Percentiles rank a stretch among this genome's conserved stretches.
These are phyloP conservation scores for Crenichthys baileyi DNA, from an alignment of 2,797 vertebrate species.

Conservation along the genomic window DNA sequence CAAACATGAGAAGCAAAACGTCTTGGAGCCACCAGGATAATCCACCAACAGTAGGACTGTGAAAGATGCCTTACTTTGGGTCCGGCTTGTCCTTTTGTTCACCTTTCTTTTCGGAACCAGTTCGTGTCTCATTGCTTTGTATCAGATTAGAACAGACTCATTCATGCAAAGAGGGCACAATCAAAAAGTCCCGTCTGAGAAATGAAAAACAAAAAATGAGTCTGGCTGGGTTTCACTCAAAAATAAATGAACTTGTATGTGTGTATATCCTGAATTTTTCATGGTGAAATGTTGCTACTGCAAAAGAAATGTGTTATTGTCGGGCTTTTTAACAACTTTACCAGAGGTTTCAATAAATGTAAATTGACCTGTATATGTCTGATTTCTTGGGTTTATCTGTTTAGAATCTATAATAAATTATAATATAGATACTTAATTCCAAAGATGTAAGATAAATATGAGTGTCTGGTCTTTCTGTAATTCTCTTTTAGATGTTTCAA, in stretches of 20 bases:
- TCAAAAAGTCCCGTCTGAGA: no score
- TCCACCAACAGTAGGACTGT: neutral
- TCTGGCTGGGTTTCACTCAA: no score
- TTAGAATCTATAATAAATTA: no score
- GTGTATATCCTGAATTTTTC: no score
- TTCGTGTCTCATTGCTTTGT: no score
- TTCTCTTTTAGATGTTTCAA: constrained; percentile 90
- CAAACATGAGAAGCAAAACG: neutral
- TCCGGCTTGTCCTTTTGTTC: no score
- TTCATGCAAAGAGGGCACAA: no score
- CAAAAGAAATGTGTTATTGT: neutral
- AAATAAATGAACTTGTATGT: no score
- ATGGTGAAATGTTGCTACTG: no score
- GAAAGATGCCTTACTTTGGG: neutral
- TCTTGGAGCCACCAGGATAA: neutral
- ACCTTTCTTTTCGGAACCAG: no score
- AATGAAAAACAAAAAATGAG: no score
- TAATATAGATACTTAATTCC: neutral
- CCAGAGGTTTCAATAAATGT: neutral
- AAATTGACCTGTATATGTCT: neutral
- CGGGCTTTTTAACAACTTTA: neutral
- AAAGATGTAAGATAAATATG: neutral
- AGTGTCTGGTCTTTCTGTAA: neutral
- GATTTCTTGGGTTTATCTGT: neutral
- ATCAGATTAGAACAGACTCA: no score